These are phyloP conservation scores for Mola mola DNA, from an alignment of 2,113 vertebrate genomes.

Conservation along the genomic window DNA sequence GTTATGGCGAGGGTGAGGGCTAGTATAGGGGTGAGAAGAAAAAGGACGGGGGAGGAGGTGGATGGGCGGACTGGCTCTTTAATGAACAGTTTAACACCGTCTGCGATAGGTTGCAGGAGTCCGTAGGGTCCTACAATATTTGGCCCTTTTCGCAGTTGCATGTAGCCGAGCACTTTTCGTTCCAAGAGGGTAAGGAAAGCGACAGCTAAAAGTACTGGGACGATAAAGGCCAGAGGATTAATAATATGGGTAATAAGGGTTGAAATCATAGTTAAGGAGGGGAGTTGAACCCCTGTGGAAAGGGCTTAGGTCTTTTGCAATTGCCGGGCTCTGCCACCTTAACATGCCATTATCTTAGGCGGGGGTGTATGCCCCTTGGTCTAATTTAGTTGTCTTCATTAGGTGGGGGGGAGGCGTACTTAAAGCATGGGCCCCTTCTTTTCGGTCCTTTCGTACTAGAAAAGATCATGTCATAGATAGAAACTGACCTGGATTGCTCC, in stretches of 20 bases:
- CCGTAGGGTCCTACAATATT: constrained; percentile 2
- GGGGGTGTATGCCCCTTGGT: neutral
- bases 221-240: neutral
- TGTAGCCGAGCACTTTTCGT: constrained; percentile 14
- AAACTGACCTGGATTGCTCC: constrained; percentile 72
- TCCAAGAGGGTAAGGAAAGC: neutral
- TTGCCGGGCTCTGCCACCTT: constrained; percentile 57
- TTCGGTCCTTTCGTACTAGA: constrained; percentile 67
- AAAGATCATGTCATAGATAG: constrained; percentile 52
- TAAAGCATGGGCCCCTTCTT: constrained; percentile 11
- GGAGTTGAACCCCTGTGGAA: constrained; percentile 55
- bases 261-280: constrained; percentile 23
- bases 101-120: neutral
- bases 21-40: neutral
- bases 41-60: neutral
- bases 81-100: neutral
- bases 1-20: neutral
- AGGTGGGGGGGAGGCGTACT: constrained; percentile 16
- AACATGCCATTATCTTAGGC: constrained; percentile 23
- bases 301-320: constrained; percentile 61
- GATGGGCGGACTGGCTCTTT: neutral
- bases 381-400: constrained; percentile 38
- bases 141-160: neutral
- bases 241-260: neutral
- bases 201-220: neutral